Evolutionary conservation across 2,113 vertebrate species (phyloP), one percentile per base, ranked within the genome.

Genomic region (Indicator maculatus): DNA sequence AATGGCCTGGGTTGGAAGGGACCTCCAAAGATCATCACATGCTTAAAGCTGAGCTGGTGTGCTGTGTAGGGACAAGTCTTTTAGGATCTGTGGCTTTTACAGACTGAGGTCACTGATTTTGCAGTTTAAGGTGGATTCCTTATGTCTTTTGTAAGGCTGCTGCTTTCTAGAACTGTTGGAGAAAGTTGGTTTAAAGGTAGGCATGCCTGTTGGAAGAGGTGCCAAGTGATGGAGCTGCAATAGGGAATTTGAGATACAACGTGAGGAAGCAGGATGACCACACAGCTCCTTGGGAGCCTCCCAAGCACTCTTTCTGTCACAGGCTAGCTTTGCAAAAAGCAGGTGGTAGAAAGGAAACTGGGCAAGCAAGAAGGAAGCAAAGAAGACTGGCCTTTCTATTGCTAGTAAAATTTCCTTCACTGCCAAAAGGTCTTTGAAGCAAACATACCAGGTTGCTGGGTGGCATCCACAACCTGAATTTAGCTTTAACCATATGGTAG

Each of bases 401-500:
- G 86, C 88, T 86, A 88, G 76, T 72, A 82, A 91, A 91, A 91
- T 75, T 94, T 82, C 87, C 91, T 91, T 88, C 83, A 39, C 88
- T 88, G 88, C 70, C 83, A 81, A 88, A 96, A 91, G 79, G 76
- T 71, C 88, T 95, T 95, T 93, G 94, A 95, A 97, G 79, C 76
- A 94, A 90, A 95, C 95, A 91, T 90, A 91, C 89, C 90, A 93
- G 50, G 94, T 95, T 95, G 50, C 90, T 95, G 85, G 91, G 94
- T 93, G 86, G 94, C 95, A 95, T 75, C 91, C 69, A 75, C 76
- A 82, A 66, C 61, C 91, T 88, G 94, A 93, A 91, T 95, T 95
- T 97, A 95, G 95, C 85, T 93, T 90, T 91, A 94, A 69, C 83
- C 96, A 92, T 81, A 86, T 95, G 95, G 94, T 60, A 94, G 44